Conservation (phyloP, 1,140 invertebrate genomes). For the Cryptotermes secundus region DNA sequence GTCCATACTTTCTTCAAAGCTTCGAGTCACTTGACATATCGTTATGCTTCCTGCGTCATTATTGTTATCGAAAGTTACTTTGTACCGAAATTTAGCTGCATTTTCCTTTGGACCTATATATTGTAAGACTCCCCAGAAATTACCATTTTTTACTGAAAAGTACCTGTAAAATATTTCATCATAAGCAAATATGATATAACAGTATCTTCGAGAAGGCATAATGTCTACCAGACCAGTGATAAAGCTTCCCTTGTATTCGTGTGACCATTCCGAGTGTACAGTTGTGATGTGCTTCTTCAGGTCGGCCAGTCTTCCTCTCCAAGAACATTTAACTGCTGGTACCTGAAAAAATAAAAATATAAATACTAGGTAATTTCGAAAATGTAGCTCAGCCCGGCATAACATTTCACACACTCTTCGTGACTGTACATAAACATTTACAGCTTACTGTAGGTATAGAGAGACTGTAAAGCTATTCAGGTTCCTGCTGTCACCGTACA, state of each 20-base stretch:
- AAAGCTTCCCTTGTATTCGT: not conserved
- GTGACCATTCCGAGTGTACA: not conserved
- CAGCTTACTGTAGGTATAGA: too few species aligned
- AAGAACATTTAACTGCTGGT: not conserved
- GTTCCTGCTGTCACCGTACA: too few species aligned
- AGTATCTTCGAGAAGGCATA: not conserved
- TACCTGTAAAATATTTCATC: not conserved
- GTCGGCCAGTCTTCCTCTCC: not conserved
- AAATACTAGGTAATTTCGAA: too few species aligned
- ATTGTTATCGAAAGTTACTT: not conserved
- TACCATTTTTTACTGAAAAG: not conserved
- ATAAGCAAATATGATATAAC: not conserved
- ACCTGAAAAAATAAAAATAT: not conserved
- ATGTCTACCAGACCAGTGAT: not conserved
- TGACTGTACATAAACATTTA: too few species aligned
- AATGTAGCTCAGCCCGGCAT: too few species aligned
- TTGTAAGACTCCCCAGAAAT: not conserved
- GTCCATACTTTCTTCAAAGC: not conserved
- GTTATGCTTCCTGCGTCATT: not conserved
- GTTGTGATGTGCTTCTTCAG: not conserved
- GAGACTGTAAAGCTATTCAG: too few species aligned
- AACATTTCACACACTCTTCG: too few species aligned
- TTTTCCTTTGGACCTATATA: not conserved
- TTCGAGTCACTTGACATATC: not conserved
- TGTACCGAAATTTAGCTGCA: not conserved